Conservation (phyloP, 2,113 vertebrate genomes). For the Rhynchopsitta pachyrhyncha region DNA sequence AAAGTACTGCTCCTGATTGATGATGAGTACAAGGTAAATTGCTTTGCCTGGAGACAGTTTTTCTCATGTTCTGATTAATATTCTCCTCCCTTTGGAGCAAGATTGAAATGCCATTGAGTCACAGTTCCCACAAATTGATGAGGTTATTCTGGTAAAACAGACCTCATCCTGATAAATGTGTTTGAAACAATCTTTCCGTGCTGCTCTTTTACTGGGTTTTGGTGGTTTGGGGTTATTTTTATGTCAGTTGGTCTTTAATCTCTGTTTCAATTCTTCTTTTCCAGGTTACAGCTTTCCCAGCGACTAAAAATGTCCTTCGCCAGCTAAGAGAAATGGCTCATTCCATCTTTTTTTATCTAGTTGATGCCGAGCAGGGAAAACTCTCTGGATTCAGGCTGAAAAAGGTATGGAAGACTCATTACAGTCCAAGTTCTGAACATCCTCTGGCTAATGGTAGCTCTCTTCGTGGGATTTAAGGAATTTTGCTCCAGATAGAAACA, state of each 20-base stretch:
- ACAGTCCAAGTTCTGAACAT: not conserved
- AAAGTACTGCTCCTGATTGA: slow-evolving; percentile 93
- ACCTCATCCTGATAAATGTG: not conserved
- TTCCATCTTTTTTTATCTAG: slow-evolving; percentile 91
- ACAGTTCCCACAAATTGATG: not conserved
- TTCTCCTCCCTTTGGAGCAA: not conserved
- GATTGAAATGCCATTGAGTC: not conserved
- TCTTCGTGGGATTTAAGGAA: not conserved
- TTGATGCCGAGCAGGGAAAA: slow-evolving; percentile 85
- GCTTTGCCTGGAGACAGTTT: not conserved
- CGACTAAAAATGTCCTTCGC: slow-evolving; percentile 90
- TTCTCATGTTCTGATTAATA: not conserved
- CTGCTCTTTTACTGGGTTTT: not conserved
- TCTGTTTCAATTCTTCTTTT: not conserved
- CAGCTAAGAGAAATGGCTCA: slow-evolving; percentile 90
- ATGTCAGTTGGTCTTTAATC: not conserved
- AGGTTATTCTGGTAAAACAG: not conserved
- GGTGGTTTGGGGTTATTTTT: not conserved
- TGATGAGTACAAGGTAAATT: slow-evolving; percentile 90
- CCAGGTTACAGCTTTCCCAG: slow-evolving; percentile 92
- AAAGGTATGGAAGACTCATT: slow-evolving; percentile 72
- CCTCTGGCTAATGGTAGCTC: not conserved
- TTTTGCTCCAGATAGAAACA: not conserved
- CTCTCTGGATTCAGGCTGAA: slow-evolving; percentile 89
- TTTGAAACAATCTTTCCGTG: not conserved